A percentile compares a stretch with the other conserved stretches of the same genome.
Evolutionary conservation across 2,113 vertebrate genomes (phyloP).

Genomic region (Steatornis caripensis): DNA sequence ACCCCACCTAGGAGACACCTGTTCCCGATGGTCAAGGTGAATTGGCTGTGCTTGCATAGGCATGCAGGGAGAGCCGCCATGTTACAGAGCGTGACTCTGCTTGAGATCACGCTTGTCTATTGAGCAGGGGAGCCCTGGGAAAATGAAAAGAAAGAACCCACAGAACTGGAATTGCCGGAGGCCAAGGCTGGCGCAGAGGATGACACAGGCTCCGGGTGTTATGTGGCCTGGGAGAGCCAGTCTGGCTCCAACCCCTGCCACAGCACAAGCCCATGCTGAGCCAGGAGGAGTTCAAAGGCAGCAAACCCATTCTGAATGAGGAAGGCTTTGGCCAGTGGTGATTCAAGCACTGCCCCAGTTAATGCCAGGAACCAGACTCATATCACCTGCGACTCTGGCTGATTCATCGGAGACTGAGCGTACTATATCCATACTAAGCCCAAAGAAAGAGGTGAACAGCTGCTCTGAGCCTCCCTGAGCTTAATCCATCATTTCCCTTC

Average conservation of each 20-base stretch:
- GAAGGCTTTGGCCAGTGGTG: not conserved
- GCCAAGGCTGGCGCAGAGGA: not conserved
- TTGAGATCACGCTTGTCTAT: not conserved
- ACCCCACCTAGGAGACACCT: not conserved
- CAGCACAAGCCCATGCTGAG: not conserved
- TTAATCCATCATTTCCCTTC: not conserved
- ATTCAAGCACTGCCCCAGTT: not conserved
- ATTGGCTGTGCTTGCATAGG: not conserved
- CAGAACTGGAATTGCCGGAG: not conserved
- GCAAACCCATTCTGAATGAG: not conserved
- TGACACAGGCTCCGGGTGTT: not conserved
- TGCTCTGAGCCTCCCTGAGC: not conserved
- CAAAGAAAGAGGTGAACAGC: not conserved
- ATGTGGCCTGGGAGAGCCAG: not conserved
- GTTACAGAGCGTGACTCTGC: not conserved
- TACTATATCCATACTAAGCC: not conserved
- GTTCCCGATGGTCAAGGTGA: not conserved
- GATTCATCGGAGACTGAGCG: accelerated
- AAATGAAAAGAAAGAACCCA: constrained; percentile 4
- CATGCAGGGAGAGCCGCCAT: not conserved
- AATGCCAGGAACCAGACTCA: not conserved
- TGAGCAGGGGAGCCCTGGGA: not conserved
- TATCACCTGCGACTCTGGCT: accelerated
- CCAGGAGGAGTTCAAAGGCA: constrained; percentile 8
- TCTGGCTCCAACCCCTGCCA: constrained; percentile 1